These are phyloP conservation scores for Drosophila pallidifrons DNA, from an alignment of 1,140 invertebrate genomes.

Conservation along the genomic window DNA sequence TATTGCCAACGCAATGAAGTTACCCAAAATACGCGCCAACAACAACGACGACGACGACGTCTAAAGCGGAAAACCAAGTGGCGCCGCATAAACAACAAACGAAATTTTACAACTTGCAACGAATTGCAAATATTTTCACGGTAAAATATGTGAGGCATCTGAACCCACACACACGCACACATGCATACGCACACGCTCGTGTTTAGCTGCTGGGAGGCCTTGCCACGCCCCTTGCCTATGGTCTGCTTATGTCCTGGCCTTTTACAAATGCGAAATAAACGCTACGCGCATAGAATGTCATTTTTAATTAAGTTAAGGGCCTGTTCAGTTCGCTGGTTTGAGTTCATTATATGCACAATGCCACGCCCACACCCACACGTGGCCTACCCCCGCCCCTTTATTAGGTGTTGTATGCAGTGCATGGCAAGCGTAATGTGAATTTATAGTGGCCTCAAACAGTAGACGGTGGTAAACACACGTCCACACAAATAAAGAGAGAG, in stretches of 20 bases:
- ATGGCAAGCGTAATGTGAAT: slow-evolving; percentile 60
- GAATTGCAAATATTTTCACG: slow-evolving; percentile 67
- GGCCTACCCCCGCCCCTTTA: slow-evolving; percentile 12
- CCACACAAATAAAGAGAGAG: no score
- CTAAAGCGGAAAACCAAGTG: slow-evolving; percentile 30
- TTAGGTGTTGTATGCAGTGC: slow-evolving; percentile 39
- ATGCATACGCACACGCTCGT: neutral
- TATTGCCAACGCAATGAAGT: slow-evolving; percentile 31
- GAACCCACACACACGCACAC: slow-evolving; percentile 8
- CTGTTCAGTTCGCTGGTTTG: slow-evolving; percentile 61
- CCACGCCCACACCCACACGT: slow-evolving; percentile 2
- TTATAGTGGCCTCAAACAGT: slow-evolving; percentile 50
- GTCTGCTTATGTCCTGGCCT: slow-evolving; percentile 9
- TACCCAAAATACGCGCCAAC: slow-evolving; percentile 20
- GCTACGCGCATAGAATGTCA: slow-evolving; percentile 63
- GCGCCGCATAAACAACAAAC: slow-evolving; percentile 52
- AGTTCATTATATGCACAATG: slow-evolving; percentile 62
- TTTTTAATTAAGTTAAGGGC: slow-evolving; percentile 82
- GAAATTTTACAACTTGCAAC: slow-evolving; percentile 61
- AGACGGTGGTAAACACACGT: neutral
- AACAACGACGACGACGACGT: slow-evolving; percentile 2
- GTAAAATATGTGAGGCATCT: slow-evolving; percentile 65
- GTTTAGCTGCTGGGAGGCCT: neutral
- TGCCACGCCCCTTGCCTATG: slow-evolving; percentile 27
- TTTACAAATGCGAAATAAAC: slow-evolving; percentile 55